These are phyloP conservation scores for Astatotilapia flaviijosephi DNA, from an alignment of 2,113 vertebrate species.

Conservation along the genomic window DNA sequence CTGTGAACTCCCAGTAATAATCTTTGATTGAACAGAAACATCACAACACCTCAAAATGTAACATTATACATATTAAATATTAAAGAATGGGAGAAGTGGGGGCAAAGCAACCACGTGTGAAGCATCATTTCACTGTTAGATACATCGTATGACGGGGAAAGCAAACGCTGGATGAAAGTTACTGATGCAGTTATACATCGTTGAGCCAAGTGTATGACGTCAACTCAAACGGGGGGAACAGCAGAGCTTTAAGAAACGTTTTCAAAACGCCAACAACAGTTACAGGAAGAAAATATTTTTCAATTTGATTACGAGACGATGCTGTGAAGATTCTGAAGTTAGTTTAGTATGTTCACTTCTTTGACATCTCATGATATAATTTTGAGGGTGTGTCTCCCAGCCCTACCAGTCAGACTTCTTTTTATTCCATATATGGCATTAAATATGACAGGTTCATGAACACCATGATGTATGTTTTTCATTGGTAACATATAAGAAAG, in stretches of 20 bases:
- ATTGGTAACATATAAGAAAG: not conserved
- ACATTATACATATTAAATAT: not conserved
- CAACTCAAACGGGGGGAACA: not conserved
- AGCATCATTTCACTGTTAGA: not conserved
- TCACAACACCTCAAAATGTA: not conserved
- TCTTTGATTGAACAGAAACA: not conserved
- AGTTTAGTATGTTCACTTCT: not conserved
- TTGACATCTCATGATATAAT: not conserved
- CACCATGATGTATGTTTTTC: not conserved
- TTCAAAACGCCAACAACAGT: not conserved
- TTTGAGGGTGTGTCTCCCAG: not conserved
- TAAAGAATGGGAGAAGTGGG: not conserved
- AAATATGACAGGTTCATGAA: accelerated
- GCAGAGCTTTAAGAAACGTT: not conserved
- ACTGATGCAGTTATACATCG: not conserved
- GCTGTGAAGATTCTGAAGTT: not conserved
- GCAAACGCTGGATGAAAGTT: not conserved
- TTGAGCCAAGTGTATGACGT: not conserved
- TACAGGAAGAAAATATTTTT: not conserved
- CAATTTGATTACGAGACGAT: not conserved
- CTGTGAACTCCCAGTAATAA: not conserved
- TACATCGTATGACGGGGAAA: not conserved
- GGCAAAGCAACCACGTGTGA: accelerated
- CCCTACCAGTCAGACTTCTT: not conserved
- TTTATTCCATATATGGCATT: not conserved